Percentiles rank a stretch among this genome's conserved stretches.
Conservation (phyloP, 1,140 invertebrate genomes). For the Tachypleus tridentatus region DNA sequence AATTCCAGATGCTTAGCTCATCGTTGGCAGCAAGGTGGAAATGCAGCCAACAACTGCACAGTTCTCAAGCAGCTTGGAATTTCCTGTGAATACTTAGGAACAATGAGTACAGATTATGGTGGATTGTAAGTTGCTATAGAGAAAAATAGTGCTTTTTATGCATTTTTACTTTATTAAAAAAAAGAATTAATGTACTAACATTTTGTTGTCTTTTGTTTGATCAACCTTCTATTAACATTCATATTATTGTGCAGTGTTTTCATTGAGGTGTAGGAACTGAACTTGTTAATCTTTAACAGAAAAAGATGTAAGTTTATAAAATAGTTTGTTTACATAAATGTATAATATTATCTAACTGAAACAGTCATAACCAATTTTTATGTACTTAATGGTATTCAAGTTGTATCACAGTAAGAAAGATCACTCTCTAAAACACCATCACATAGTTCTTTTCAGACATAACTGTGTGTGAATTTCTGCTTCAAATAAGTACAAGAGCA, state of each 20-base stretch:
- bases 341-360: too few relatives aligned
- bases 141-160: constrained; percentile 2
- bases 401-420: too few relatives aligned
- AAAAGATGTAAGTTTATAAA: not conserved
- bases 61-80: constrained; percentile 47
- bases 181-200: not conserved
- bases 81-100: constrained; percentile 45
- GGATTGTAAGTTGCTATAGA: constrained; percentile 17
- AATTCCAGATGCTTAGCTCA: constrained; percentile 41
- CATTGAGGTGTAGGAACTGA: not conserved
- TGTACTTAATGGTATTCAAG: too few relatives aligned
- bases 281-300: not conserved
- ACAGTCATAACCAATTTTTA: too few relatives aligned
- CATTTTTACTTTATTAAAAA: not conserved
- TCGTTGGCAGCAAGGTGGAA: constrained; percentile 50
- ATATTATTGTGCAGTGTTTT: not conserved
- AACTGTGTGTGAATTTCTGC: too few relatives aligned
- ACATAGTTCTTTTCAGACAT: too few relatives aligned
- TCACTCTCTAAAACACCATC: too few relatives aligned
- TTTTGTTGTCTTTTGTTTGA: not conserved
- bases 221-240: too few relatives aligned
- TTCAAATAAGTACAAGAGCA: not conserved
- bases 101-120: constrained; percentile 26
- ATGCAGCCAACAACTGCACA: constrained; percentile 53
- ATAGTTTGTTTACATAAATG: too few relatives aligned